A percentile compares a stretch with the other conserved stretches of the same genome.
Conservation (phyloP, 2,797 vertebrate species). For the Diplodus puntazzo region DNA sequence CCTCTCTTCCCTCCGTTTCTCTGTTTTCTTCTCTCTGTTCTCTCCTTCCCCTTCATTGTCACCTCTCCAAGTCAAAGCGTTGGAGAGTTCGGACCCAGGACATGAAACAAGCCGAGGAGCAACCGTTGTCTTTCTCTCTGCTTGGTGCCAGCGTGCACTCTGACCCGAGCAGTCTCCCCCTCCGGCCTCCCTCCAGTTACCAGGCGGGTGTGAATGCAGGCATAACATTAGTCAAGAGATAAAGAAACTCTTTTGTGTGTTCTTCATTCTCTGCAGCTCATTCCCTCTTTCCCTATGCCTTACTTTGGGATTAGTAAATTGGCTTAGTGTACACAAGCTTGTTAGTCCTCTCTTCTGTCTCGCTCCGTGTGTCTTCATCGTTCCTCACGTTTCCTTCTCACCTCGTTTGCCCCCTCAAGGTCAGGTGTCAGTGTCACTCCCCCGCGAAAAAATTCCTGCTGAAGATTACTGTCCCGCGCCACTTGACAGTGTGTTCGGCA, state of each 20-base stretch:
- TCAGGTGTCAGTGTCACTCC: slow-evolving; percentile 63
- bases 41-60: slow-evolving; percentile 59
- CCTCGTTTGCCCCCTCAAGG: slow-evolving; percentile 57
- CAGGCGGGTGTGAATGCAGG: slow-evolving; percentile 50
- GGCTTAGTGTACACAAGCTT: slow-evolving; percentile 80
- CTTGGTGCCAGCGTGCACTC: slow-evolving; percentile 50
- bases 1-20: slow-evolving; percentile 55
- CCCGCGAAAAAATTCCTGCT: slow-evolving; percentile 57
- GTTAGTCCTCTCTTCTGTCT: slow-evolving; percentile 48
- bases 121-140: slow-evolving; percentile 57
- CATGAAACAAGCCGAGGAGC: slow-evolving; percentile 65
- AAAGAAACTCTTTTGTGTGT: slow-evolving; percentile 48
- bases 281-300: slow-evolving; percentile 69
- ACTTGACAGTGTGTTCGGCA: slow-evolving; percentile 53
- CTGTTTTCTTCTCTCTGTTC: slow-evolving; percentile 45
- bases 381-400: slow-evolving; percentile 35
- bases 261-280: slow-evolving; percentile 32
- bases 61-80: slow-evolving; percentile 57
- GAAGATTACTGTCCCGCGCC: slow-evolving; percentile 42
- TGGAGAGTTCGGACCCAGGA: slow-evolving; percentile 36
- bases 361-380: slow-evolving; percentile 23
- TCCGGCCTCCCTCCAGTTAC: slow-evolving; percentile 48
- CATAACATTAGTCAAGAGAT: slow-evolving; percentile 48
- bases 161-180: slow-evolving; percentile 56
- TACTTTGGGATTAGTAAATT: slow-evolving; percentile 86